phyloP scores from a whole-genome alignment of 1,140 invertebrate species.

The Pollicipes pollicipes region DNA sequence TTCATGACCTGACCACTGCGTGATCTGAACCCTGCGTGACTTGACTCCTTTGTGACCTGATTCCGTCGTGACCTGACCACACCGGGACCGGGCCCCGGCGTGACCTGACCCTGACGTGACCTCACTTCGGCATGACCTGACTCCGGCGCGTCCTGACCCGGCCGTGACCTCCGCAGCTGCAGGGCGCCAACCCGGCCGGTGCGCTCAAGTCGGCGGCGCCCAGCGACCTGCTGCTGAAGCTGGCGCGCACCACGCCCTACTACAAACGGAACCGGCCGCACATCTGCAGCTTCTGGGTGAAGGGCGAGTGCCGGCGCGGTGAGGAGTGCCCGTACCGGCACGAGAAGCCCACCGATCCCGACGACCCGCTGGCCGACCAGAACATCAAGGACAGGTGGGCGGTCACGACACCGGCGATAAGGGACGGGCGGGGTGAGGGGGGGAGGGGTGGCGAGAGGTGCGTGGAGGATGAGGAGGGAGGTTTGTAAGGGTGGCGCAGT shows the following conservation, averaged over 20 bases:
- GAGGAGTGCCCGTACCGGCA: conserved; percentile 99
- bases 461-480: no score
- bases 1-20: no score
- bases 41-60: no score
- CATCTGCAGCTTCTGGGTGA: conserved; percentile 99
- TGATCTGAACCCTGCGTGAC: no score
- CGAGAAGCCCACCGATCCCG: conserved; percentile 97
- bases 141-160: no score
- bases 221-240: conserved; percentile 74
- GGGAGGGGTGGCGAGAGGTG: no score
- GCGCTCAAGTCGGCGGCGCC: conserved; percentile 53
- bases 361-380: conserved; percentile 96
- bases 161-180: conserved; percentile 17
- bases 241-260: conserved; percentile 92
- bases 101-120: no score
- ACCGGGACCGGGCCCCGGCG: no score
- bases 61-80: no score
- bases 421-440: no score
- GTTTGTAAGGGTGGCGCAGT: not conserved
- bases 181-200: conserved; percentile 25
- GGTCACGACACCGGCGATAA: not conserved
- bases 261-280: conserved; percentile 97
- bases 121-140: no score
- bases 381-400: conserved; percentile 84
- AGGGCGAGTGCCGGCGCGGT: conserved; percentile 95